Percentiles rank a stretch among this genome's conserved stretches.
Evolutionary conservation across 2,113 vertebrate species (phyloP).

Genomic region (Vanacampus margaritifer): DNA sequence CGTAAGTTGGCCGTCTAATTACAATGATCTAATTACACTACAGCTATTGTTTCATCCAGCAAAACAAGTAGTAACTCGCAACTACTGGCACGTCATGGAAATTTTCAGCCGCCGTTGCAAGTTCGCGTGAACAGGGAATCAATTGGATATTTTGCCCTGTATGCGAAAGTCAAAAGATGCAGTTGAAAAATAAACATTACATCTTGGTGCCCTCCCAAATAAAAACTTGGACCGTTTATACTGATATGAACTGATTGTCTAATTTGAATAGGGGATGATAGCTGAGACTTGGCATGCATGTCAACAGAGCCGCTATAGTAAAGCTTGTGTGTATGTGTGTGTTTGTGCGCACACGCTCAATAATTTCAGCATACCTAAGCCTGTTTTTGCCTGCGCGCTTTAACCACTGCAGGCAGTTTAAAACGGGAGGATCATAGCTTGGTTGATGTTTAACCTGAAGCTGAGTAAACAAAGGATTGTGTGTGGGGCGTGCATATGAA

Average conservation of each 20-base stretch:
- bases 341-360: neutral
- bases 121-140: too few species aligned
- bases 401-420: neutral
- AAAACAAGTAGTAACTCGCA: too few species aligned
- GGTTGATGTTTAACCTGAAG: slow-evolving; percentile 34
- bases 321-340: slow-evolving; percentile 1
- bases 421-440: slow-evolving; percentile 16
- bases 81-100: too few species aligned
- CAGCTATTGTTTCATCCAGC: too few species aligned
- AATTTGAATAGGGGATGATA: neutral
- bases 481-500: neutral
- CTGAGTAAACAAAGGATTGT: slow-evolving; percentile 31
- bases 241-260: neutral
- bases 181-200: too few species aligned
- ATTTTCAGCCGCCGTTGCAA: too few species aligned
- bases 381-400: slow-evolving; percentile 35
- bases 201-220: neutral
- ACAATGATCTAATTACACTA: too few species aligned
- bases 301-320: neutral
- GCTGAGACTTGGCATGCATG: neutral
- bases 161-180: neutral
- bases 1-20: too few species aligned
- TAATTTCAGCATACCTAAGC: slow-evolving; percentile 25
- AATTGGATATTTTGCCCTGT: neutral
- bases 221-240: neutral